phyloP scores from a whole-genome alignment of 2,797 vertebrate species.

The Silurus aristotelis region DNA sequence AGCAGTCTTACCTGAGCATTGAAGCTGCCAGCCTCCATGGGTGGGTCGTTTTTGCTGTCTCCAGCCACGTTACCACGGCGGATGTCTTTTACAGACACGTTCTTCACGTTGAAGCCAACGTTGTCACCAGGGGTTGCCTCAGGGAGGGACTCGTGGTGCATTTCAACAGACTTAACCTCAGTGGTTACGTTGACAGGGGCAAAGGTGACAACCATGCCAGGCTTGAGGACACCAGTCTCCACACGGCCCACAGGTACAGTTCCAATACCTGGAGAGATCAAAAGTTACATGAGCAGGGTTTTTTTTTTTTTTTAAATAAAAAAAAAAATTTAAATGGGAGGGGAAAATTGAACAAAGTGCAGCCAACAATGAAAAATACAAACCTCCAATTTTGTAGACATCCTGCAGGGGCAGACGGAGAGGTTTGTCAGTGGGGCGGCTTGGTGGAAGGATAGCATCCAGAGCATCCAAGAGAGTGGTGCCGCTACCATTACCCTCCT shows the following conservation, averaged over 20 bases:
- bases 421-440: slow-evolving; percentile 66
- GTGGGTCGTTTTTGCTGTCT: slow-evolving; percentile 68
- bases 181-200: slow-evolving; percentile 63
- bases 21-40: slow-evolving; percentile 61
- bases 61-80: slow-evolving; percentile 68
- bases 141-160: slow-evolving; percentile 65
- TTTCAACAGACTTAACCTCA: slow-evolving; percentile 68
- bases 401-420: slow-evolving; percentile 71
- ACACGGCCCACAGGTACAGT: slow-evolving; percentile 67
- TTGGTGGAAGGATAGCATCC: slow-evolving; percentile 66
- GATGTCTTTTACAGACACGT: slow-evolving; percentile 69
- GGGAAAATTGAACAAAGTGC: too few relatives aligned
- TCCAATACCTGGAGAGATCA: slow-evolving; percentile 59
- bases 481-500: slow-evolving; percentile 60
- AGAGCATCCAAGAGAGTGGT: slow-evolving; percentile 67
- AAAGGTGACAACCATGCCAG: slow-evolving; percentile 56
- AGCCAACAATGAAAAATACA: background rate
- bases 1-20: slow-evolving; percentile 59
- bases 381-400: slow-evolving; percentile 74
- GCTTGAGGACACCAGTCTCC: slow-evolving; percentile 58
- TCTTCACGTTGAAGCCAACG: slow-evolving; percentile 67
- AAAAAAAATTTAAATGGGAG: background rate
- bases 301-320: background rate
- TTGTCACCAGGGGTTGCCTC: slow-evolving; percentile 66
- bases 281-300: background rate